Evolutionary conservation across 2,797 vertebrate species (phyloP).

Genomic region (Eulemur mongoz): DNA sequence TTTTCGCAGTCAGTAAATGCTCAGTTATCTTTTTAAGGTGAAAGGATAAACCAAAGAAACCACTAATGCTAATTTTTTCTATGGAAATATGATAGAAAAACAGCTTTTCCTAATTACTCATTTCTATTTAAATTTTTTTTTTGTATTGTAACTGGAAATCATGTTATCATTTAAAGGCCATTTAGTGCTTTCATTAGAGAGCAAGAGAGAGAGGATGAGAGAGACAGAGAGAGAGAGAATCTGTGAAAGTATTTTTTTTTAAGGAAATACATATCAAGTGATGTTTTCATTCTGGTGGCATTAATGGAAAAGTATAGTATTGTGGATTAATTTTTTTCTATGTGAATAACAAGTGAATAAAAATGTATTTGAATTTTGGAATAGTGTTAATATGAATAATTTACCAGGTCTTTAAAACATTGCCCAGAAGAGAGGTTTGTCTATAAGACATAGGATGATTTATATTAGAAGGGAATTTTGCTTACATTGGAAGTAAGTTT

Average conservation of each 20-base stretch:
- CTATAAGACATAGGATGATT: neutral
- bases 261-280: neutral
- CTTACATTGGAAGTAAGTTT: neutral
- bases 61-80: constrained; percentile 23
- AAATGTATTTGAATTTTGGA: neutral
- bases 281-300: neutral
- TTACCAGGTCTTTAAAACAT: neutral
- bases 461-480: neutral
- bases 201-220: neutral
- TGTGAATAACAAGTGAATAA: neutral
- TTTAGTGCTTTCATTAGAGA: neutral
- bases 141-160: neutral
- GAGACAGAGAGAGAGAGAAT: neutral
- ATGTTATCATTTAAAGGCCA: neutral
- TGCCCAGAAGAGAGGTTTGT: neutral
- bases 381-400: neutral
- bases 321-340: neutral
- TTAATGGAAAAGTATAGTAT: neutral
- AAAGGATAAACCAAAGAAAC: constrained; percentile 27
- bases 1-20: constrained; percentile 51
- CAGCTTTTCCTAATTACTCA: neutral
- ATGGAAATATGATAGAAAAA: neutral
- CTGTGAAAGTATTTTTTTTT: neutral
- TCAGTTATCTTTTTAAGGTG: constrained; percentile 29
- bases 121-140: constrained; percentile 11